Percentiles rank a stretch among this genome's conserved stretches.
phyloP scores from a whole-genome alignment of 1,140 invertebrate genomes.

The Pseudobourletiella spinata region DNA sequence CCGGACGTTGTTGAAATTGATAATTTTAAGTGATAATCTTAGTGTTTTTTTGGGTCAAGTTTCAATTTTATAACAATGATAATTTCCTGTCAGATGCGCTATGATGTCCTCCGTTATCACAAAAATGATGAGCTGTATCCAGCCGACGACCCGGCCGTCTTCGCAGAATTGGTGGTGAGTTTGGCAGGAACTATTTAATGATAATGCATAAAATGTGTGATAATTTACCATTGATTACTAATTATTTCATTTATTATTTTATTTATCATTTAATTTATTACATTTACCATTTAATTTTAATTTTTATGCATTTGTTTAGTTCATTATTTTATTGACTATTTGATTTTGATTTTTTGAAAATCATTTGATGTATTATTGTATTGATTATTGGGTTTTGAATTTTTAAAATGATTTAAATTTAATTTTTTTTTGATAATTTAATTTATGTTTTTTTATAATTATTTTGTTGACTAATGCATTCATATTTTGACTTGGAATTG shows the following conservation, averaged over 20 bases:
- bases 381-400: too few relatives aligned
- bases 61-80: neutral
- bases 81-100: conserved; percentile 15
- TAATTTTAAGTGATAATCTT: neutral
- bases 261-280: too few relatives aligned
- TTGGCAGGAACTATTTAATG: neutral
- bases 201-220: neutral
- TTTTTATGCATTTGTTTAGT: neutral
- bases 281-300: neutral
- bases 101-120: conserved; percentile 28
- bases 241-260: too few relatives aligned
- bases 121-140: conserved; percentile 32
- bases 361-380: too few relatives aligned
- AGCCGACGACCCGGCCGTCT: neutral
- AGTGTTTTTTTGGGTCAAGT: neutral
- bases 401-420: too few relatives aligned
- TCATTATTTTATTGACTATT: neutral
- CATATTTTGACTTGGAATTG: too few relatives aligned
- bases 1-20: too few relatives aligned
- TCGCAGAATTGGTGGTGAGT: conserved; percentile 3
- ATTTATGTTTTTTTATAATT: too few relatives aligned
- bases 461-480: too few relatives aligned
- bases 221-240: neutral
- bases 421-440: too few relatives aligned
- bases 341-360: neutral